phyloP scores from a whole-genome alignment of 2,888 invertebrate species.

The Coenonympha glycerion region DNA sequence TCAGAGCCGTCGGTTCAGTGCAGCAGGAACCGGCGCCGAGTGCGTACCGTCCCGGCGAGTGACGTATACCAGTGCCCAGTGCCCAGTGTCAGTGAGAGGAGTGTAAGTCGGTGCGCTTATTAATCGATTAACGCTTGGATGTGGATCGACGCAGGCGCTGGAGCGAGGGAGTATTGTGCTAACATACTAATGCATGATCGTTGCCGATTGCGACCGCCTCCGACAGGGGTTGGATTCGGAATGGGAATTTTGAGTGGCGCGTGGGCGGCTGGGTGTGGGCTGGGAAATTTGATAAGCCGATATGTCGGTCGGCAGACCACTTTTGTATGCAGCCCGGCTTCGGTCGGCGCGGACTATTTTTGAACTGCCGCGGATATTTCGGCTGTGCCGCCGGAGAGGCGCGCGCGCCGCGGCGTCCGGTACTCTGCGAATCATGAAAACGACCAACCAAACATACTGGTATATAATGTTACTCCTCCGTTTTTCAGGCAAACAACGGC shows the following conservation, averaged over 20 bases:
- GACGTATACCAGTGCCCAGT: conserved; percentile 44
- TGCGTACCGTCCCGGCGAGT: conserved; percentile 43
- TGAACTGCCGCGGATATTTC: conserved; percentile 46
- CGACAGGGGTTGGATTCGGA: conserved; percentile 33
- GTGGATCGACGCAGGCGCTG: conserved; percentile 38
- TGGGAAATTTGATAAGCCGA: conserved; percentile 74
- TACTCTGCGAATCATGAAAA: conserved; percentile 14
- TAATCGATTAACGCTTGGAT: conserved; percentile 57
- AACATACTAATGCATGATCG: conserved; percentile 70
- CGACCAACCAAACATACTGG: background rate
- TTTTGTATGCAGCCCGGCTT: conserved; percentile 67
- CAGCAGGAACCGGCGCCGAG: conserved; percentile 51
- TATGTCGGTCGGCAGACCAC: conserved; percentile 54
- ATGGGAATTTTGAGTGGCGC: conserved; percentile 41
- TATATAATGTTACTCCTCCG: background rate
- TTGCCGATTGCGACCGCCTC: conserved; percentile 34
- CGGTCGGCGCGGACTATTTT: conserved; percentile 61
- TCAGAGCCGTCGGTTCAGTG: conserved; percentile 46
- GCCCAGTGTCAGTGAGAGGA: conserved; percentile 38
- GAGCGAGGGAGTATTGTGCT: conserved; percentile 59
- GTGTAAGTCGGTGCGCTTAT: conserved; percentile 67
- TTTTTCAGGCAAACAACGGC: background rate
- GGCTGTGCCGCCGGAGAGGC: conserved; percentile 45
- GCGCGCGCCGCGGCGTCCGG: conserved; percentile 36
- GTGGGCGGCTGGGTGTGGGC: conserved; percentile 56